Conservation (phyloP, 1,140 invertebrate species). For the Drosophila tropicalis region DNA sequence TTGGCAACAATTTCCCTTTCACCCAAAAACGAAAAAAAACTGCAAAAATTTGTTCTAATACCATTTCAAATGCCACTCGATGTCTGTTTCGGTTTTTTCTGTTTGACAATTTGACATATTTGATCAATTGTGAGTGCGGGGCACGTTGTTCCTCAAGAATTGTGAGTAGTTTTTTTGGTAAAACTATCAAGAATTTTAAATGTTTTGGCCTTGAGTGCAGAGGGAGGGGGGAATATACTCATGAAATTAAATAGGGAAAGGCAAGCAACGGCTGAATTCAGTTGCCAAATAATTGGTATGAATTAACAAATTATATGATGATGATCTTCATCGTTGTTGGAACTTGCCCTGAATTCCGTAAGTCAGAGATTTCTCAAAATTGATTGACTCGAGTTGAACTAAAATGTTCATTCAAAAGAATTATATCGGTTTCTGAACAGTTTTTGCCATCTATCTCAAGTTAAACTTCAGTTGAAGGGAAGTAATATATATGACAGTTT, state of each 20-base stretch:
- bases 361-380: slow-evolving; percentile 6
- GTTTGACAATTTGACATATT: slow-evolving; percentile 13
- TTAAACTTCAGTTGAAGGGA: neutral
- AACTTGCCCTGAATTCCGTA: slow-evolving; percentile 6
- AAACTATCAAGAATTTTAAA: slow-evolving; percentile 78
- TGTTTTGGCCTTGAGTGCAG: slow-evolving; percentile 64
- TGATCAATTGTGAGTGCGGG: slow-evolving; percentile 58
- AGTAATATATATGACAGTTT: neutral
- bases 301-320: slow-evolving; percentile 31
- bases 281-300: slow-evolving; percentile 27
- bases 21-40: neutral
- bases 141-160: slow-evolving; percentile 54
- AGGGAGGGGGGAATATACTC: neutral
- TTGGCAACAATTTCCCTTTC: slow-evolving; percentile 10
- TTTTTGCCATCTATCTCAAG: no score
- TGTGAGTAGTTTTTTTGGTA: slow-evolving; percentile 37
- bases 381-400: slow-evolving; percentile 7
- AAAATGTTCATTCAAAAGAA: neutral
- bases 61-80: slow-evolving; percentile 5
- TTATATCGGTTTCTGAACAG: neutral
- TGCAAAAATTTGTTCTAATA: slow-evolving; percentile 3
- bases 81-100: slow-evolving; percentile 1
- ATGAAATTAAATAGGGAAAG: slow-evolving; percentile 46
- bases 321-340: neutral
- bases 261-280: slow-evolving; percentile 32